Base-by-base conservation (phyloP, 2,888 invertebrate genomes). In the Dastarcus helophoroides region DNA sequence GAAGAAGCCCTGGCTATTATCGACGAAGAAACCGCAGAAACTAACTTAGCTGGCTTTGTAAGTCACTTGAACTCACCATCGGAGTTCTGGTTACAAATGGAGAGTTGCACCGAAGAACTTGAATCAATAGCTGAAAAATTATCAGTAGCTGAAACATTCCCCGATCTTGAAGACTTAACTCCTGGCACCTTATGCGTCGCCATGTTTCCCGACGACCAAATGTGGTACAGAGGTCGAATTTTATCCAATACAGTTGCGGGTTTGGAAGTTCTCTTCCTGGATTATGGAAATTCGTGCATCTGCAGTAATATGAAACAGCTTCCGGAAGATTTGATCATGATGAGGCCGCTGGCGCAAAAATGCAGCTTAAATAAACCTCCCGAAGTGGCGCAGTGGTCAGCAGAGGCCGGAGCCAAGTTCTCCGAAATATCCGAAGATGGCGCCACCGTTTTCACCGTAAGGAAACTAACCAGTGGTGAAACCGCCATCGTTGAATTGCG, bases 11-110 rank as follows among this genome's bases (percentile, higher is more conserved):
- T 69, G 43, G 79, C 77, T 2, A 61, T 64, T 10, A 24, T 38
- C 4, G 33, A 38, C 17, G 27, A 41, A 23, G 54, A 70, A 13
- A 69, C 71, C 32, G 64, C 66, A 29, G 60, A 69, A 31, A 69
- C 67, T 16, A 71, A 60, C 15, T 65, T 68, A 40, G 71, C 68
- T 6, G 79, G 77, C 7, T 75, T 72, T 48, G 65, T 83, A 2
- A 76, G 76, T 46, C 76, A 76, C 44, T 64, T 74, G 2, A 74
- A 75, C 46, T 73, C 77, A 0, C 68, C 77, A 0, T 69, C 71
- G 13, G 79, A 83, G 40, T 84, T 85, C 53, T 83, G 80, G 62
- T 65, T 85, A 4, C 83, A 79, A 41, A 58, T 74, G 37, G 81
- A 80, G 45, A 71, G 73, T n/a, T 63, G 66, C 8, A 58, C 67